phyloP scores from a whole-genome alignment of 2,888 invertebrate genomes.

The Metopia argyrocephala region DNA sequence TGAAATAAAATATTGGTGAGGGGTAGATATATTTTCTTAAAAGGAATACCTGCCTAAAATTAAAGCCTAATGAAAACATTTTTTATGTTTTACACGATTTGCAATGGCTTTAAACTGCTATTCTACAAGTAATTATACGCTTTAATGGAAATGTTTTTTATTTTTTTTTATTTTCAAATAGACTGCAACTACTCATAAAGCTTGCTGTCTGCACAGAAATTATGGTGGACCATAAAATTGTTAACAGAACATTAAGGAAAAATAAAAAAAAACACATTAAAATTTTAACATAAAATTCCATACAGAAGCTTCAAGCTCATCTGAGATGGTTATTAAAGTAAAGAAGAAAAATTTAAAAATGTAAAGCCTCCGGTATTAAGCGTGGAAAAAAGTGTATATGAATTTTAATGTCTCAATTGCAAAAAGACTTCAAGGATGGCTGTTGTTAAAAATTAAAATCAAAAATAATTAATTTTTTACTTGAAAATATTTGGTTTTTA shows the following conservation, averaged over 20 bases:
- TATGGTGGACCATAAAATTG: constrained; percentile 28
- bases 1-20: too few relatives aligned
- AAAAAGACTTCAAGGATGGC: too few relatives aligned
- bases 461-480: too few relatives aligned
- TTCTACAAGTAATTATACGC: too few relatives aligned
- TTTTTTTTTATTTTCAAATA: constrained; percentile 1
- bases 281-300: constrained; percentile 15
- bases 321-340: constrained; percentile 21
- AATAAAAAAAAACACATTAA: too few relatives aligned
- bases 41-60: too few relatives aligned
- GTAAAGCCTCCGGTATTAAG: constrained; percentile 39
- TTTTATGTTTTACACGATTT: constrained; percentile 20
- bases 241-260: too few relatives aligned
- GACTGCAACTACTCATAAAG: too few relatives aligned
- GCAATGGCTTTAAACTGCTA: constrained; percentile 27
- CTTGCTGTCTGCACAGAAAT: constrained; percentile 33
- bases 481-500: too few relatives aligned
- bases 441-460: too few relatives aligned
- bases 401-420: constrained; percentile 54
- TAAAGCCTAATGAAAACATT: background rate
- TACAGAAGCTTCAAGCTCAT: constrained; percentile 47
- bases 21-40: too few relatives aligned
- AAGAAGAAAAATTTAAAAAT: constrained; percentile 12
- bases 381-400: too few relatives aligned
- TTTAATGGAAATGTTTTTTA: background rate